phyloP scores from a whole-genome alignment of 2,797 vertebrate species.

The Ctenosaura bakeri region DNA sequence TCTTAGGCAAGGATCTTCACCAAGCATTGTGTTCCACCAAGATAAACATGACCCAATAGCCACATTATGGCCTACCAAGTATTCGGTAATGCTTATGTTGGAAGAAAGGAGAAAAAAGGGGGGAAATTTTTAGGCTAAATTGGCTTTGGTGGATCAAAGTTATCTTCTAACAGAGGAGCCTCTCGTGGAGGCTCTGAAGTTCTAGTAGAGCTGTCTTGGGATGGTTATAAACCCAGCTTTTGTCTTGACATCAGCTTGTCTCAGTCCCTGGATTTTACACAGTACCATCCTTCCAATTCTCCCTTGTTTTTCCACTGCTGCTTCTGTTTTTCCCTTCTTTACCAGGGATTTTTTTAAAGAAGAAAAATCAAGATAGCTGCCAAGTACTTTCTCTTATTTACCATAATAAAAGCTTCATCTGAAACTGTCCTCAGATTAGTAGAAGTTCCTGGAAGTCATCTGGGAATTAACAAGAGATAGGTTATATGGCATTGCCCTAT shows the following conservation, averaged over 20 bases:
- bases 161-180: neutral
- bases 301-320: neutral
- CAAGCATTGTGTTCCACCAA: neutral
- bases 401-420: neutral
- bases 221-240: neutral
- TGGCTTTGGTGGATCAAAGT: neutral
- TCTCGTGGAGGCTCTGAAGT: neutral
- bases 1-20: neutral
- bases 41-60: neutral
- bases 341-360: neutral
- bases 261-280: neutral
- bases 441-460: neutral
- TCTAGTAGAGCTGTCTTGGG: no score
- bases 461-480: neutral
- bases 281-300: neutral
- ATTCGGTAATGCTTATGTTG: neutral
- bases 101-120: neutral
- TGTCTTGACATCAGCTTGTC: neutral
- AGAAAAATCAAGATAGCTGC: neutral
- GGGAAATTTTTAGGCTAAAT: neutral
- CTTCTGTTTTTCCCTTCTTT: neutral
- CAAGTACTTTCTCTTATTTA: neutral
- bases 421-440: neutral
- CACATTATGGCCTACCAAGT: neutral
- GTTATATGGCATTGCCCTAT: neutral